Percentiles rank a stretch among this genome's conserved stretches.
Evolutionary conservation across 1,140 invertebrate species (phyloP).

Genomic region (Macrotrachela quadricornifera): DNA sequence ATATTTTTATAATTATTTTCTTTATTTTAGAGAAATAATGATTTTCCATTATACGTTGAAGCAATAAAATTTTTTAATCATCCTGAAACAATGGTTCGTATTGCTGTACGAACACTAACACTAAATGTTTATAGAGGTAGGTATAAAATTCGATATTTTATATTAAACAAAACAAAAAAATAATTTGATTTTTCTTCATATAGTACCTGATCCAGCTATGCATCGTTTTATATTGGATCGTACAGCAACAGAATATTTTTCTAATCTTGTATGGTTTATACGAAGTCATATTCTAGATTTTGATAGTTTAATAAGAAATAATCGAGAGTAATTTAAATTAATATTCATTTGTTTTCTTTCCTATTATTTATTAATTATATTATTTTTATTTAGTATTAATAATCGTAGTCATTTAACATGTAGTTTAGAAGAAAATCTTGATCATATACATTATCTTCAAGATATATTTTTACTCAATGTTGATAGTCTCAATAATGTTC

Average conservation of each 20-base stretch:
- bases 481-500: conserved; percentile 69
- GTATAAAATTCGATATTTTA: too few species aligned
- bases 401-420: conserved; percentile 53
- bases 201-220: conserved; percentile 45
- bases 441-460: conserved; percentile 91
- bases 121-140: conserved; percentile 67
- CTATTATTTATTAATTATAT: neutral
- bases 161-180: neutral
- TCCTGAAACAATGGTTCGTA: conserved; percentile 91
- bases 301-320: conserved; percentile 33
- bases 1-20: neutral
- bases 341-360: neutral
- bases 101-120: conserved; percentile 85
- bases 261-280: conserved; percentile 96
- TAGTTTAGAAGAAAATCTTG: conserved; percentile 74
- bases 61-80: conserved; percentile 99
- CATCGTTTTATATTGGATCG: conserved; percentile 75
- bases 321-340: neutral
- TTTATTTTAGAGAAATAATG: conserved; percentile 20
- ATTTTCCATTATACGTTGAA: conserved; percentile 94
- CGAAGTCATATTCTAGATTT: conserved; percentile 89
- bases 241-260: conserved; percentile 89
- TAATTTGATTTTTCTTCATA: neutral
- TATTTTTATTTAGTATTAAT: neutral
- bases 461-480: conserved; percentile 82